Percentiles rank a stretch among this genome's conserved stretches.
phyloP scores from a whole-genome alignment of 1,140 invertebrate genomes.

The Caenorhabditis briggsae region DNA sequence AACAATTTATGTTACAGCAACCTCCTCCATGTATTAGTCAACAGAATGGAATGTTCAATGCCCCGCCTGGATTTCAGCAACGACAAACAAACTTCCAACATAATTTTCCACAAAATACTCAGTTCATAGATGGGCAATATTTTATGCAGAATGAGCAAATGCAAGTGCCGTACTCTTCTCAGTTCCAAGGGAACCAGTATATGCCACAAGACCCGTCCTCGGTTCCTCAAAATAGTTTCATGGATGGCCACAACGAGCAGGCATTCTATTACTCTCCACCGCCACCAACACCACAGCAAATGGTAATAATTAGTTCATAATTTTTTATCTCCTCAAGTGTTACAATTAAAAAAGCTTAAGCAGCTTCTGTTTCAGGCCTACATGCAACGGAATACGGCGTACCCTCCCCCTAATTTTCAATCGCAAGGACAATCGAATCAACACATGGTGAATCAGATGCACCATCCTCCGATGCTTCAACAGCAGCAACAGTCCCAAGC shows the following conservation, averaged over 20 bases:
- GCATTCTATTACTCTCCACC: neutral
- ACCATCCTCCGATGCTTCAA: neutral
- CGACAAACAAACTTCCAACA: neutral
- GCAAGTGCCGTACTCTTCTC: neutral
- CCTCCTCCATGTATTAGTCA: neutral
- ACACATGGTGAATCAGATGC: neutral
- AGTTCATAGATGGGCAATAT: neutral
- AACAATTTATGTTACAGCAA: neutral
- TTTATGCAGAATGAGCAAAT: neutral
- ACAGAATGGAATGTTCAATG: neutral
- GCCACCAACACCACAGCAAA: neutral
- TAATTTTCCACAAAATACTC: neutral
- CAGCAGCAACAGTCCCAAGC: neutral
- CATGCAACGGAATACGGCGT: slow-evolving; percentile 1
- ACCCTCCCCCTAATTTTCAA: slow-evolving; percentile 12
- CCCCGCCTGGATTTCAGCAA: neutral
- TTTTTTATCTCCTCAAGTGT: neutral
- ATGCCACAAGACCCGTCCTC: neutral
- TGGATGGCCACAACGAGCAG: neutral
- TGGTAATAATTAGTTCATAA: neutral
- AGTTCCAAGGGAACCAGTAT: neutral
- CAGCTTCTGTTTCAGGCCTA: no score
- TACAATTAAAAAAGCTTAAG: neutral
- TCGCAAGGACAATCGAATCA: neutral
- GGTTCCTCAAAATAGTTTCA: neutral